Base-by-base conservation (phyloP, 2,888 invertebrate genomes). In the Eristalis intricaria region DNA sequence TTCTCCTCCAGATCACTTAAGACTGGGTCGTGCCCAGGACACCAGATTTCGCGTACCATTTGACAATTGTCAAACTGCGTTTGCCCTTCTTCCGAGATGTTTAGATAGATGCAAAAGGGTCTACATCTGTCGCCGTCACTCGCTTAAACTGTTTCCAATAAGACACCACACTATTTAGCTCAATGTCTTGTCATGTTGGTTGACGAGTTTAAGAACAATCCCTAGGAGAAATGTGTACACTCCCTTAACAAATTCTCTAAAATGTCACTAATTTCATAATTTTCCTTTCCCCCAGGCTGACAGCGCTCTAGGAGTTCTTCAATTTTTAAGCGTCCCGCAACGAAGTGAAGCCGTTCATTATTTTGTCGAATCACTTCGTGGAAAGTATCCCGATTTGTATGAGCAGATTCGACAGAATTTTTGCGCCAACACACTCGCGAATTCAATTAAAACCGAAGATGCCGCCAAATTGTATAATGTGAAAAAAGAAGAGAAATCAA, bases 301-400 rank as follows among this genome's bases (percentile, higher is more conserved):
- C 90, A 92, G 92, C 89, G 91, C 93, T 89, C 88, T 93, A 89
- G 91, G 89, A 89, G 90, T 92, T 89, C 91, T 93, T 89, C 92
- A 92, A 73, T 90, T 90, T 89, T 89, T 93, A 89, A 91, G 89
- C 90, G 88, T 90, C 81, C 89, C 90, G 90, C 91, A 92, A 90
- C 92, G 91, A 89, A 91, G 91, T 90, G 92, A 93, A 90, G 93
- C 93, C 77, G 89, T 93, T 66, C 91, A 92, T 84, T 92, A 92
- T 90, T 89, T 92, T 84, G 89, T 93, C 84, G 91, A 92, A 89
- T 91, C 91, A 86, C 89, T 93, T 81, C 92, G 91, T 88, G 90
- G 90, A 88, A 92, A 92, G 91, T 92, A 91, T 90, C 91, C 93
- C 40, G 91, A 92, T 78, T 90, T 91, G 83, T 92, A 92, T 90